Conservation (phyloP, 2,888 invertebrate species). For the Lycaena phlaeas region DNA sequence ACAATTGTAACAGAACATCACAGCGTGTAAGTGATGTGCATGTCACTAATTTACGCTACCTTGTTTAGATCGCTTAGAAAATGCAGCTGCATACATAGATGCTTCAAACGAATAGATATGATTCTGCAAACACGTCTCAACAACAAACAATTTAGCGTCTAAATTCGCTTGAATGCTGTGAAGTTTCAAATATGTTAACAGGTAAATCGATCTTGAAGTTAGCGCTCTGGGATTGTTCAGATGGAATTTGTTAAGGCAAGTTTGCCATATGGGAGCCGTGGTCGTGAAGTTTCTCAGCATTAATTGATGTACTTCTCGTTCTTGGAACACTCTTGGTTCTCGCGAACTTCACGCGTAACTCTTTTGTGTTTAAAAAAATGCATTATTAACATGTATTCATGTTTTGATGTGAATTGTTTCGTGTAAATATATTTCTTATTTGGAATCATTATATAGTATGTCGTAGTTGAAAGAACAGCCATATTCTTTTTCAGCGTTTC, state of each 20-base stretch:
- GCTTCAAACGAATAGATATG: constrained; percentile 14
- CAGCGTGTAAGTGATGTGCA: constrained; percentile 17
- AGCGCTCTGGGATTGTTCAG: constrained; percentile 32
- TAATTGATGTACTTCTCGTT: constrained; percentile 24
- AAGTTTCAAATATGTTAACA: constrained; percentile 38
- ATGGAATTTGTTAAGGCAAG: constrained; percentile 37
- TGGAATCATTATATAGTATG: too few relatives aligned
- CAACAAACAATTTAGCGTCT: constrained; percentile 15
- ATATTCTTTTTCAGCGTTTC: too few relatives aligned
- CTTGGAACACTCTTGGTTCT: constrained; percentile 14
- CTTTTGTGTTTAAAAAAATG: too few relatives aligned
- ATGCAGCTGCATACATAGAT: constrained; percentile 18
- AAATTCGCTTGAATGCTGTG: constrained; percentile 17
- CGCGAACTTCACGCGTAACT: too few relatives aligned
- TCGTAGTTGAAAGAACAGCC: too few relatives aligned
- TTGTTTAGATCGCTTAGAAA: constrained; percentile 16
- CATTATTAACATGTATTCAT: too few relatives aligned
- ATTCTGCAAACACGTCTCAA: constrained; percentile 12
- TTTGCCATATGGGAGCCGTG: constrained; percentile 24
- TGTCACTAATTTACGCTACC: constrained; percentile 20
- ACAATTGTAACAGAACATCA: background rate
- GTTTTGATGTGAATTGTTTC: too few relatives aligned
- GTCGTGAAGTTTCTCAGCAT: constrained; percentile 23
- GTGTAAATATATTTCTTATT: too few relatives aligned
- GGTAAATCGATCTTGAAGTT: constrained; percentile 39